phyloP scores from a whole-genome alignment of 2,888 invertebrate species.

The Hyles lineata region DNA sequence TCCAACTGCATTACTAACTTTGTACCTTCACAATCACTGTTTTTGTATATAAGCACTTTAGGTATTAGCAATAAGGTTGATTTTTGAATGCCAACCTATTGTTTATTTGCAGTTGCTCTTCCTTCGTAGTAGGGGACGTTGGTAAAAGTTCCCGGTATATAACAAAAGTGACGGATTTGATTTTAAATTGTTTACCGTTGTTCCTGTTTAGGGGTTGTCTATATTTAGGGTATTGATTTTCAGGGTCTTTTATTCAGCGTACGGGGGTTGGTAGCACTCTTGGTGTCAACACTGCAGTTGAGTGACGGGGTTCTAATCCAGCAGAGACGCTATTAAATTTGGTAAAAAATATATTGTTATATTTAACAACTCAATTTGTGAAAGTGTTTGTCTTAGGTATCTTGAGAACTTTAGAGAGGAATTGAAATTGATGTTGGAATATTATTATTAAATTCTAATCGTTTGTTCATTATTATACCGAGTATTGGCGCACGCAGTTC shows the following conservation, averaged over 20 bases:
- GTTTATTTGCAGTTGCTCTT: slow-evolving; percentile 35
- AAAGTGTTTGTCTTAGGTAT: too few species aligned
- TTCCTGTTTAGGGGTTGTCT: slow-evolving; percentile 49
- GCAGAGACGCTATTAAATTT: too few species aligned
- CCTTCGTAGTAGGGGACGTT: slow-evolving; percentile 44
- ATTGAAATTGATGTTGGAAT: too few species aligned
- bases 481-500: too few species aligned
- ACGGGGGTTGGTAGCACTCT: neutral
- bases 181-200: slow-evolving; percentile 70
- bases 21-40: slow-evolving; percentile 35
- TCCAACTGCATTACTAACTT: slow-evolving; percentile 28
- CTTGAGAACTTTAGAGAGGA: too few species aligned
- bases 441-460: too few species aligned
- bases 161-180: slow-evolving; percentile 66
- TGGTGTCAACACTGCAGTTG: too few species aligned
- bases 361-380: too few species aligned
- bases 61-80: slow-evolving; percentile 39
- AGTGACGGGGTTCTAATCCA: too few species aligned
- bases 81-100: slow-evolving; percentile 41
- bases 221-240: slow-evolving; percentile 21
- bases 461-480: too few species aligned
- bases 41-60: slow-evolving; percentile 40
- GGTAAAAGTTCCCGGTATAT: slow-evolving; percentile 63
- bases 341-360: too few species aligned
- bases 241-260: neutral